Percentiles rank a stretch among this genome's conserved stretches.
These are phyloP conservation scores for Cryptocheilus praepositus DNA, from an alignment of 2,888 invertebrate species.

Conservation along the genomic window DNA sequence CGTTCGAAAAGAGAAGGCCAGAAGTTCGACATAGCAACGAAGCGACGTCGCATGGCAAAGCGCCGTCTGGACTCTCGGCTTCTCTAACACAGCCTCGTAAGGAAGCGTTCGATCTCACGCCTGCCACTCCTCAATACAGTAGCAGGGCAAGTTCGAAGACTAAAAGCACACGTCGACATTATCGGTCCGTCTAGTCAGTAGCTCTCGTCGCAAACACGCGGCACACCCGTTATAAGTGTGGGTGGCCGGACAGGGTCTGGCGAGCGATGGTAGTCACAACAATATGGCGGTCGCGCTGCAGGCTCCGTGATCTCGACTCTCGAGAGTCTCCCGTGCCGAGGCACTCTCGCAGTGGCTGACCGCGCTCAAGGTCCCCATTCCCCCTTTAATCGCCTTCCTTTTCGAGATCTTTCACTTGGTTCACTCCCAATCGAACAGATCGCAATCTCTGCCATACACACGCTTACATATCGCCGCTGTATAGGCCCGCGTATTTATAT, in stretches of 20 bases:
- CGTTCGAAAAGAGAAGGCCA: too few relatives aligned
- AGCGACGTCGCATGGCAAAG: too few relatives aligned
- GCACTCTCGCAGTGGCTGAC: slow-evolving; percentile 65
- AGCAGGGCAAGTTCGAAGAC: too few relatives aligned
- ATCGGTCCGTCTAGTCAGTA: too few relatives aligned
- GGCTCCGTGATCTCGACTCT: slow-evolving; percentile 27
- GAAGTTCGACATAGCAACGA: too few relatives aligned
- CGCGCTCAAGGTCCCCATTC: slow-evolving; percentile 72
- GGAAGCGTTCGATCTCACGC: too few relatives aligned
- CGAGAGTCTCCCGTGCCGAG: slow-evolving; percentile 9
- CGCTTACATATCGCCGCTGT: too few relatives aligned
- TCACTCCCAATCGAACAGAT: slow-evolving; percentile 57
- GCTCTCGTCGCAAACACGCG: slow-evolving; percentile 8
- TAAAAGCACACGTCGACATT: too few relatives aligned
- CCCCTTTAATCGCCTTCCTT: slow-evolving; percentile 66
- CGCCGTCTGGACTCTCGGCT: too few relatives aligned
- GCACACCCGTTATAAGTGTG: slow-evolving; percentile 25
- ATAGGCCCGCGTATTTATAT: too few relatives aligned
- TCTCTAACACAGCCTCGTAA: too few relatives aligned
- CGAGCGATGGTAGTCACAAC: slow-evolving; percentile 56
- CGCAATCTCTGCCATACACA: slow-evolving; percentile 14
- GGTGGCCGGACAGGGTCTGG: slow-evolving; percentile 39
- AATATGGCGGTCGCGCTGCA: slow-evolving; percentile 55
- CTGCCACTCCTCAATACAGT: too few relatives aligned
- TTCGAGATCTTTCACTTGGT: slow-evolving; percentile 67